Percentiles rank a stretch among this genome's conserved stretches.
Evolutionary conservation across 2,113 vertebrate genomes (phyloP).

Genomic region (Rhizomys pruinosus): DNA sequence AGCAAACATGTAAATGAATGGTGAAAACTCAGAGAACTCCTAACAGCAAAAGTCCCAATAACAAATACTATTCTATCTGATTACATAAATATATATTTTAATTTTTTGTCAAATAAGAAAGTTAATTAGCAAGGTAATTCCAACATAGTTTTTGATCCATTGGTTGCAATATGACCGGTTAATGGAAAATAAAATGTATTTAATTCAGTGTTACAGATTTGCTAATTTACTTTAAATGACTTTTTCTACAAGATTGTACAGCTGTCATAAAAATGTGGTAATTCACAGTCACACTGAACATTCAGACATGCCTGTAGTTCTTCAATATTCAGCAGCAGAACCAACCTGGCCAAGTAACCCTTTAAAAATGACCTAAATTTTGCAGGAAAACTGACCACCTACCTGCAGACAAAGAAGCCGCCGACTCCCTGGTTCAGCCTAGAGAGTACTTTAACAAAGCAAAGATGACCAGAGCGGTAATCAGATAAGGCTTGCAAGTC

Average conservation of each 20-base stretch:
- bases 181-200: constrained; percentile 47
- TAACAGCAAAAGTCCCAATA: constrained; percentile 33
- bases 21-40: constrained; percentile 23
- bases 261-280: constrained; percentile 20
- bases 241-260: constrained; percentile 47
- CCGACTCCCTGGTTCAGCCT: constrained; percentile 7
- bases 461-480: constrained; percentile 65
- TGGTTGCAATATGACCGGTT: constrained; percentile 12
- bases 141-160: constrained; percentile 6
- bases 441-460: constrained; percentile 62
- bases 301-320: constrained; percentile 48
- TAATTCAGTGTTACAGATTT: constrained; percentile 38
- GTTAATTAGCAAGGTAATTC: constrained; percentile 55
- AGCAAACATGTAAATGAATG: constrained; percentile 13
- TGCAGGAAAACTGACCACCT: constrained; percentile 70
- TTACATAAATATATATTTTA: constrained; percentile 38
- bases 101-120: constrained; percentile 23
- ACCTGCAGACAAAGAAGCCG: constrained; percentile 66
- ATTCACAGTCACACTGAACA: not conserved
- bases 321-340: constrained; percentile 39
- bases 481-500: constrained; percentile 71
- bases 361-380: constrained; percentile 16
- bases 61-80: constrained; percentile 28
- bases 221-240: constrained; percentile 59
- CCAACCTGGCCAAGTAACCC: not conserved